Base-by-base conservation (phyloP, 2,888 invertebrate genomes). In the Keiferia lycopersicella region DNA sequence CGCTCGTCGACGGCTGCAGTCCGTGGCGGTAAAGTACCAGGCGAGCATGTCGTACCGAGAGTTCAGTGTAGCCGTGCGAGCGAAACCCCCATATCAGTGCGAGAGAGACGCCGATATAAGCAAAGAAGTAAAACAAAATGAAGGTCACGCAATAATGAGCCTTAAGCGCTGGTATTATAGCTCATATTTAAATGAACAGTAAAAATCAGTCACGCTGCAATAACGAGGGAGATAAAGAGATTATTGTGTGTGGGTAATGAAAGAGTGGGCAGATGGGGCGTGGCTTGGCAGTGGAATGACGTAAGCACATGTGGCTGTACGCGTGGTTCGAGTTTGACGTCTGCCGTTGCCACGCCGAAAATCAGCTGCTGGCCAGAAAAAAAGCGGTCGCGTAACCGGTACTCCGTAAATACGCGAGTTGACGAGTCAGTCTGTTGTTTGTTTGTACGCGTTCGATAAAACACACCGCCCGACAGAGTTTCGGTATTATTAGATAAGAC, bases 21-120 rank as follows among this genome's bases (percentile, higher is more conserved):
- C 81, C 82, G 88, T 89, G 90, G 91, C 91, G 91, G 91, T 86
- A 91, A 91, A 91, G 73, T 84, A 91, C 91, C 84, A 91, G 91
- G 90, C 81, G 78, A 78, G 67, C 90, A 91, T 83, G 82, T 73
- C 68, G 48, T 62, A 64, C 67, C 66, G 69, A 76, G 82, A 80
- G 81, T 71, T 79, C 75, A 67, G 73, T 69, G 70, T 66, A 71
- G 68, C 65, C 65, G 69, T 68, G 72, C 65, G 76, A 78, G 71
- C 71, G 81, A 78, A 79, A 83, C 72, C 72, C 72, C 67, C 63
- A 68, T 75, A 78, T 69, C 70, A 66, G 73, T 70, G 70, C 65
- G 77, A 84, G 71, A 62, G 82, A 78, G 82, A 83, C 67, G 70
- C 69, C 67, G 64, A 67, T 69, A 74, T 68, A 69, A 70, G 68